Evolutionary conservation across 2,888 invertebrate genomes (phyloP).

Genomic region (Mechanitis messenoides): DNA sequence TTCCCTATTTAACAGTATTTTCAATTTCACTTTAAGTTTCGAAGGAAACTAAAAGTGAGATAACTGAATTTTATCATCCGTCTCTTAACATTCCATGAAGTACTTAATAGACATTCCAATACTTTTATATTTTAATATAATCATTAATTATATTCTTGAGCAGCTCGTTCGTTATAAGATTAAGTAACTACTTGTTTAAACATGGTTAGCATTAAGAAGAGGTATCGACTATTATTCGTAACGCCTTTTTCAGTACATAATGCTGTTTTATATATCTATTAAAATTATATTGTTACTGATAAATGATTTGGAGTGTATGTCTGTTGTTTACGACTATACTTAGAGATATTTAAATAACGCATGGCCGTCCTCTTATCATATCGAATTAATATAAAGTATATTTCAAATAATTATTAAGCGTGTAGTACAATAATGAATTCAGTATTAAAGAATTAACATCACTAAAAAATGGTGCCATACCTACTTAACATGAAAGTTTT

Average conservation of each 20-base stretch:
- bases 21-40: constrained; percentile 62
- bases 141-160: too few species aligned
- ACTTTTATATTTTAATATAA: neutral
- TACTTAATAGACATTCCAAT: constrained; percentile 2
- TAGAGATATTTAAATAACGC: neutral
- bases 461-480: constrained; percentile 52
- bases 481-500: constrained; percentile 18
- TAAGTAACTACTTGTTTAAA: too few species aligned
- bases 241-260: too few species aligned
- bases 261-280: too few species aligned
- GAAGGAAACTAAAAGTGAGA: constrained; percentile 61
- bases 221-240: too few species aligned
- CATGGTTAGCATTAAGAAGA: too few species aligned
- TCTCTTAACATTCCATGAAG: constrained; percentile 1
- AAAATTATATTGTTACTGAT: too few species aligned
- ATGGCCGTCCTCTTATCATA: constrained; percentile 4
- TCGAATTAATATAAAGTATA: constrained; percentile 27
- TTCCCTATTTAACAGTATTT: constrained; percentile 4
- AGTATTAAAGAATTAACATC: constrained; percentile 49
- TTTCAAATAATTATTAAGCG: constrained; percentile 36
- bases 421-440: constrained; percentile 43
- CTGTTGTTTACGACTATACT: too few species aligned
- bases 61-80: constrained; percentile 28
- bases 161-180: too few species aligned
- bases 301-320: too few species aligned